Conservation (phyloP, 2,113 vertebrate genomes). For the Numenius arquata region DNA sequence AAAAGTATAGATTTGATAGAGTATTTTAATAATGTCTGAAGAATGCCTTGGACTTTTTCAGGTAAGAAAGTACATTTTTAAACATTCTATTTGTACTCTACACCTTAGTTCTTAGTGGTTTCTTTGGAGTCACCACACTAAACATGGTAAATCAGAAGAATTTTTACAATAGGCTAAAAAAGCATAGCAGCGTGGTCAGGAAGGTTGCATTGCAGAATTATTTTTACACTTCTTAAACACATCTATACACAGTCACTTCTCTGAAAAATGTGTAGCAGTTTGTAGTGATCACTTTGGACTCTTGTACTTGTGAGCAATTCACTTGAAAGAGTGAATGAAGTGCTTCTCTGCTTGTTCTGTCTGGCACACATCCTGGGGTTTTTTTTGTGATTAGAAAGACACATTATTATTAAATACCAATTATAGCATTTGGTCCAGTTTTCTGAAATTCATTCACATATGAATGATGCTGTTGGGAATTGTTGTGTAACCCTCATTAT, state of each 20-base stretch:
- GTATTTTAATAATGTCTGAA: neutral
- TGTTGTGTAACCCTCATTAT: conserved; percentile 4
- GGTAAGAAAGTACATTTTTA: neutral
- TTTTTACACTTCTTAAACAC: neutral
- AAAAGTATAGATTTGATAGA: neutral
- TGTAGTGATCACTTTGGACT: neutral
- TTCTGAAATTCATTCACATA: conserved; percentile 8
- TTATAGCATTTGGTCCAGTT: conserved; percentile 11
- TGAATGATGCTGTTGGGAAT: neutral
- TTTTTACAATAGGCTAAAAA: neutral
- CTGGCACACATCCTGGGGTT: conserved; percentile 29
- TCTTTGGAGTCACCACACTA: neutral
- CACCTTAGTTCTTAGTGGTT: neutral
- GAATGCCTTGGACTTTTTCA: neutral
- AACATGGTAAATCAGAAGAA: neutral
- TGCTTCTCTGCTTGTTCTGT: neutral
- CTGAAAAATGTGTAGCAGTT: neutral
- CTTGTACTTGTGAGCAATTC: neutral
- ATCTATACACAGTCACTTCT: neutral
- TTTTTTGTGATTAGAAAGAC: conserved; percentile 41
- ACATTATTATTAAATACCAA: conserved; percentile 24
- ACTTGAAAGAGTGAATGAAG: conserved; percentile 10
- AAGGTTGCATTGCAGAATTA: neutral
- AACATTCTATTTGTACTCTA: neutral
- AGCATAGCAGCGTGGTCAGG: neutral